Percentiles rank a stretch among this genome's conserved stretches.
phyloP scores from a whole-genome alignment of 2,113 vertebrate species.

The Montifringilla adamsi region DNA sequence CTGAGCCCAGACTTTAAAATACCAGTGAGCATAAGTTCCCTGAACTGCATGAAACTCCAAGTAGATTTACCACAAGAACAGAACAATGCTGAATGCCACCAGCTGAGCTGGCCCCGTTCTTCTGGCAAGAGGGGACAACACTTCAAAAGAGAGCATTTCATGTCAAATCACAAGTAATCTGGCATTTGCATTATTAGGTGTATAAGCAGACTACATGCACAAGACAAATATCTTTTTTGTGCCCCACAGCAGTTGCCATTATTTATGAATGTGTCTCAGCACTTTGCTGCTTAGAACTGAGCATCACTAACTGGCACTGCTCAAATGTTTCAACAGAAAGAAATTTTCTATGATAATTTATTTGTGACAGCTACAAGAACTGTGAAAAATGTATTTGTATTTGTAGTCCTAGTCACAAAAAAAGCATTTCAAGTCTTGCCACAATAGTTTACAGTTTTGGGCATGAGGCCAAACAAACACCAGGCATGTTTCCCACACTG shows the following conservation, averaged over 20 bases:
- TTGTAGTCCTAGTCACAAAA: not conserved
- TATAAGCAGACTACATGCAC: not conserved
- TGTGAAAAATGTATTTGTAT: not conserved
- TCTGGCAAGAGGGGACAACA: not conserved
- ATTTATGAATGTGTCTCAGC: not conserved
- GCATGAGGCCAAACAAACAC: not conserved
- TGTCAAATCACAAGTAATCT: not conserved
- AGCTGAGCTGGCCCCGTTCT: not conserved
- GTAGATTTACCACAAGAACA: not conserved
- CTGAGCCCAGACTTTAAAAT: not conserved
- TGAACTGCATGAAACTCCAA: not conserved
- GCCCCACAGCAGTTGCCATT: not conserved
- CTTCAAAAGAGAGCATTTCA: not conserved
- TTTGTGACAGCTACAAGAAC: not conserved
- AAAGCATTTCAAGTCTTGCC: not conserved
- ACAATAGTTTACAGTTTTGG: not conserved
- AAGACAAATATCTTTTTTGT: not conserved
- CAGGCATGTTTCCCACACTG: not conserved
- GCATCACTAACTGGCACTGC: not conserved
- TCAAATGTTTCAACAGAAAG: not conserved
- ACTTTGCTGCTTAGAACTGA: not conserved
- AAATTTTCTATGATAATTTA: not conserved
- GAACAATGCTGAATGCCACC: not conserved
- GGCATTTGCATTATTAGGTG: not conserved
- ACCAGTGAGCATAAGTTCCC: fast-evolving